These are phyloP conservation scores for Acromyrmex echinatior DNA, from an alignment of 1,140 invertebrate species.

Conservation along the genomic window DNA sequence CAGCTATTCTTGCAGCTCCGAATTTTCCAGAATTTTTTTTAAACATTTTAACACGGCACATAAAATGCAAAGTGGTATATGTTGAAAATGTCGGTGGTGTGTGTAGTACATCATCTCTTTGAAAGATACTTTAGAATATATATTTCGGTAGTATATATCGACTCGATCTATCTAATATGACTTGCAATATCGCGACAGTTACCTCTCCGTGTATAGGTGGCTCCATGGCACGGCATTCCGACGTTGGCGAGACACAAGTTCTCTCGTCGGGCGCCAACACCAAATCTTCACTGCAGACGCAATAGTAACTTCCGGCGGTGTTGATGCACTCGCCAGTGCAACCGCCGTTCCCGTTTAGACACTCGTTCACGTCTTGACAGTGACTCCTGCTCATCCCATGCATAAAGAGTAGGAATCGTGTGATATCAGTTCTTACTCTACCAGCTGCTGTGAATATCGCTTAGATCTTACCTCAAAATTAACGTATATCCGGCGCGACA, in stretches of 20 bases:
- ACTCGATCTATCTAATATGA: background rate
- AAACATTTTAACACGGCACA: background rate
- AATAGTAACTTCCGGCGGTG: slow-evolving; percentile 87
- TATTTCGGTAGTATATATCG: slow-evolving; percentile 6
- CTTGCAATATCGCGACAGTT: slow-evolving; percentile 19
- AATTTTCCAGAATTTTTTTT: background rate
- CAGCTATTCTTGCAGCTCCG: background rate
- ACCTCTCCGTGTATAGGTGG: slow-evolving; percentile 80
- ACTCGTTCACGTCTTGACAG: slow-evolving; percentile 83
- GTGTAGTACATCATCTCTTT: background rate
- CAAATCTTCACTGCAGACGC: slow-evolving; percentile 84
- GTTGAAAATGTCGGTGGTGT: background rate
- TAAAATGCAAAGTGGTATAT: background rate
- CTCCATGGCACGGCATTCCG: slow-evolving; percentile 81
- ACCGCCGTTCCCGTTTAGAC: slow-evolving; percentile 82
- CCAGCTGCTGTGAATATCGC: background rate
- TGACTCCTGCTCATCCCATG: slow-evolving; percentile 75
- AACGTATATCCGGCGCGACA: slow-evolving; percentile 81
- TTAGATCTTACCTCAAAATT: slow-evolving; percentile 75
- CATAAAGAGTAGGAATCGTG: background rate
- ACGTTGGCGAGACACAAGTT: slow-evolving; percentile 84
- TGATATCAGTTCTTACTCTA: background rate
- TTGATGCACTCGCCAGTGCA: slow-evolving; percentile 87
- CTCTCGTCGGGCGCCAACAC: slow-evolving; percentile 86
- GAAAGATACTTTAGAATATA: background rate